These are phyloP conservation scores for Podilymbus podiceps DNA, from an alignment of 2,113 vertebrate species.

Conservation along the genomic window DNA sequence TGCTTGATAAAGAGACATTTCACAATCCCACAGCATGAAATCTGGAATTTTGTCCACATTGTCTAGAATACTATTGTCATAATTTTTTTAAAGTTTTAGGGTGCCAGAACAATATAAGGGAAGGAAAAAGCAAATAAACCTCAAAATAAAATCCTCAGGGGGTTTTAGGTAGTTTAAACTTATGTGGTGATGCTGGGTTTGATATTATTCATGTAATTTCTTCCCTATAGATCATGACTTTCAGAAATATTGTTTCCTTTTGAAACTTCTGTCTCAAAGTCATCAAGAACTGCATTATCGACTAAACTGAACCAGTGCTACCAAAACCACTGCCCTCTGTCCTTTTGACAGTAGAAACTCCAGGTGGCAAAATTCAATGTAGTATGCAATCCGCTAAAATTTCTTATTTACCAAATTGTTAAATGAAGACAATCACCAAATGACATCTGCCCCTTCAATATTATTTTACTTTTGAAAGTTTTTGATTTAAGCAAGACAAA, in stretches of 20 bases:
- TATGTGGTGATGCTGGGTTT: not conserved
- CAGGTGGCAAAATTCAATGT: not conserved
- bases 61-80: not conserved
- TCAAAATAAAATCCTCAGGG: not conserved
- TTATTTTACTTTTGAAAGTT: not conserved
- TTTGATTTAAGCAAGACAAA: not conserved
- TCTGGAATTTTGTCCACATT: not conserved
- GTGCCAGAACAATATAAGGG: not conserved
- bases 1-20: not conserved
- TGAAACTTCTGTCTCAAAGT: not conserved
- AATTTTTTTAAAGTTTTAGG: not conserved
- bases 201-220: not conserved
- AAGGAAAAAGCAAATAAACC: not conserved
- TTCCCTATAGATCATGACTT: not conserved
- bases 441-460: not conserved
- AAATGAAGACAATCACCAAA: not conserved
- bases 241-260: not conserved
- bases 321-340: not conserved
- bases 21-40: not conserved
- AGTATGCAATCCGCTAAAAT: not conserved
- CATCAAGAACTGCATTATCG: not conserved
- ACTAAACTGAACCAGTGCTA: not conserved
- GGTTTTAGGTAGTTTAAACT: not conserved
- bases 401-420: not conserved
- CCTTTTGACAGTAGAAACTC: not conserved